Evolutionary conservation across 2,113 vertebrate species (phyloP), one percentile per base, ranked within the genome.

Genomic region (Sinocyclocheilus grahami): DNA sequence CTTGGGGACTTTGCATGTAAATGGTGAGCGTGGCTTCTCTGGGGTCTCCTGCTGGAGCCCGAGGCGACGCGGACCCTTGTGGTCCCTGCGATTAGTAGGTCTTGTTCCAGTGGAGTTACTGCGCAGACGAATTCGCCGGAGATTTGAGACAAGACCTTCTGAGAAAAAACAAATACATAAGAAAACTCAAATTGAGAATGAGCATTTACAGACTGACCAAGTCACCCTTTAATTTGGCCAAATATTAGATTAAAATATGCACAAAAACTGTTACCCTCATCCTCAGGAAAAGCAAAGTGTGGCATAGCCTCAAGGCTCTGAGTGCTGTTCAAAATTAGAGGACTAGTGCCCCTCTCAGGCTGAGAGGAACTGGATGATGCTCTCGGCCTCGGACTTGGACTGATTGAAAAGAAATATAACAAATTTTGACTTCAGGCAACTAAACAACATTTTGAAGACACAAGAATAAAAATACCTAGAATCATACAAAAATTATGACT

Each of bases 91-190:
- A 1, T 94, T 93, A 0, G 96, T 93, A 27, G 96, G 97, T 46
- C 97, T 95, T 0, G 97, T 96, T 0, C 97, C 97, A 0, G 96
- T 97, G 90, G 97, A 98, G 94, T 98, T 99, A 90, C 97, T 99
- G 4, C 97, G 95, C 0, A 98, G 94, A 20, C 97, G 96, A 11
- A 96, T 95, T 3, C 96, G 95, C 46, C 94, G 96, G 89, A 98
- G 92, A 87, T 93, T 95, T 82, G 92, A 92, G n/a, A 94, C 93
- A 82, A 94, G 87, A 10, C 92, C 93, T 5, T 95, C 93, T 92
- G 67, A 46, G 75, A 51, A 24, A 30, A 81, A 55, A 60, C 3
- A 27, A 55, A 46, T 27, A 46, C 4, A 11, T n/a, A 39, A 53
- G 13, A 33, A 5, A 24, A 55, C 37, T 42, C 18, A n/a, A 42